Conservation (phyloP, 2,113 vertebrate genomes). For the Sinosuthora webbiana region DNA sequence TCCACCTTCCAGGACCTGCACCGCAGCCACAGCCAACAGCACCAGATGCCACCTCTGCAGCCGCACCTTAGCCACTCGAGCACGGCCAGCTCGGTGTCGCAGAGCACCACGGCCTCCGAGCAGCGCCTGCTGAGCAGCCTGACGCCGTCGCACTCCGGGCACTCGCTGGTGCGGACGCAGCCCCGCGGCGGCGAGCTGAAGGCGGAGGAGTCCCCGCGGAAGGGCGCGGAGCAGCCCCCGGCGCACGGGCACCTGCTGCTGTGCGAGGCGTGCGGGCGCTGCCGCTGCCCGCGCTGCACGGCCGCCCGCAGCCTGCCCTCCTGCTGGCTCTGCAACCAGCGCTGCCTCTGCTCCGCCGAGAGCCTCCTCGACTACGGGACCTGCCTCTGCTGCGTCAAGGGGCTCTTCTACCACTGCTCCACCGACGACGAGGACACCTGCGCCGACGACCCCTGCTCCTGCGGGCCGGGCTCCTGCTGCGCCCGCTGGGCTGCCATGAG, state of each 20-base stretch:
- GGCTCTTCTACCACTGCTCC: constrained; percentile 98
- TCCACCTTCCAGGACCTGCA: constrained; percentile 73
- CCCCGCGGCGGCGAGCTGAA: constrained; percentile 83
- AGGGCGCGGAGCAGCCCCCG: constrained; percentile 70
- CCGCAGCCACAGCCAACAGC: constrained; percentile 87
- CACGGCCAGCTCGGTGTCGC: constrained; percentile 92
- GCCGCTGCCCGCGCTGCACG: constrained; percentile 89
- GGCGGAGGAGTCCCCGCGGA: constrained; percentile 75
- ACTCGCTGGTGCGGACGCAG: constrained; percentile 82
- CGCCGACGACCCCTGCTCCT: constrained; percentile 94
- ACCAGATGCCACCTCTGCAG: constrained; percentile 79
- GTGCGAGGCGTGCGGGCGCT: constrained; percentile 92
- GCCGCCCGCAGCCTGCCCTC: constrained; percentile 87
- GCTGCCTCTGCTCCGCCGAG: constrained; percentile 93
- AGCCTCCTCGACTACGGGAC: constrained; percentile 90
- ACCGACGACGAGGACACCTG: constrained; percentile 96
- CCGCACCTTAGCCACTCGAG: constrained; percentile 91
- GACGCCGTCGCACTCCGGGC: constrained; percentile 85
- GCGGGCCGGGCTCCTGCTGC: constrained; percentile 81
- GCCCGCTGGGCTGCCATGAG: constrained; percentile 93
- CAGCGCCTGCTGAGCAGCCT: constrained; percentile 88
- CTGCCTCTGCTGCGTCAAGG: constrained; percentile 94
- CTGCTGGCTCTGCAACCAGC: constrained; percentile 92
- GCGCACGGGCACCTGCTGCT: constrained; percentile 82
- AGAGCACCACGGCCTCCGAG: constrained; percentile 90